Conservation (phyloP, 2,888 invertebrate species). For the Proisotoma minuta region DNA sequence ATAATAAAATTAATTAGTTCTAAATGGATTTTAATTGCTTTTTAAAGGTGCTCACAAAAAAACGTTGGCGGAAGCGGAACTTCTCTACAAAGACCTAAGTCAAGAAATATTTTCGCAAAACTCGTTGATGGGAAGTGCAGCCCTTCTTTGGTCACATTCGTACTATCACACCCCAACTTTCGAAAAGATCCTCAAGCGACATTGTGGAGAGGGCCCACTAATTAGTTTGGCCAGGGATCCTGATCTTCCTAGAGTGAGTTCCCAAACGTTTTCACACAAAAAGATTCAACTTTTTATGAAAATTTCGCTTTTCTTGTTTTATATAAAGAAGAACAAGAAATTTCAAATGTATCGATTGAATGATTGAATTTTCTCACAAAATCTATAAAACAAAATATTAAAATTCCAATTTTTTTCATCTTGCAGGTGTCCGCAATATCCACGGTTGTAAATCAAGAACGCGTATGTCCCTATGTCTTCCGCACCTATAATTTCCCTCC, state of each 20-base stretch:
- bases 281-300: too few species aligned
- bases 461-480: slow-evolving; percentile 73
- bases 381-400: slow-evolving; percentile 3
- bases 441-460: slow-evolving; percentile 69
- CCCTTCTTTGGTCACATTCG: slow-evolving; percentile 76
- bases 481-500: slow-evolving; percentile 75
- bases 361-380: neutral
- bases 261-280: too few species aligned
- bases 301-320: too few species aligned
- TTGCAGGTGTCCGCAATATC: slow-evolving; percentile 71
- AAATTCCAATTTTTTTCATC: slow-evolving; percentile 36
- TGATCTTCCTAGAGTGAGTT: slow-evolving; percentile 57
- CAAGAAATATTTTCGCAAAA: slow-evolving; percentile 64
- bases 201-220: slow-evolving; percentile 61
- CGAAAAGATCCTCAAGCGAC: slow-evolving; percentile 68
- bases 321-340: too few species aligned
- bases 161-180: slow-evolving; percentile 82
- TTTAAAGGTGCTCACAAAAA: slow-evolving; percentile 56
- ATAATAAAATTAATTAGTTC: too few species aligned
- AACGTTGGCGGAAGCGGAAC: slow-evolving; percentile 60
- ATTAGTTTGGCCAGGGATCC: slow-evolving; percentile 58
- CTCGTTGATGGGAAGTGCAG: slow-evolving; percentile 64
- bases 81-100: slow-evolving; percentile 60
- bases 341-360: too few species aligned
- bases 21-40: neutral